Base-by-base conservation (phyloP, 2,888 invertebrate genomes). In the Lymantria dispar region DNA sequence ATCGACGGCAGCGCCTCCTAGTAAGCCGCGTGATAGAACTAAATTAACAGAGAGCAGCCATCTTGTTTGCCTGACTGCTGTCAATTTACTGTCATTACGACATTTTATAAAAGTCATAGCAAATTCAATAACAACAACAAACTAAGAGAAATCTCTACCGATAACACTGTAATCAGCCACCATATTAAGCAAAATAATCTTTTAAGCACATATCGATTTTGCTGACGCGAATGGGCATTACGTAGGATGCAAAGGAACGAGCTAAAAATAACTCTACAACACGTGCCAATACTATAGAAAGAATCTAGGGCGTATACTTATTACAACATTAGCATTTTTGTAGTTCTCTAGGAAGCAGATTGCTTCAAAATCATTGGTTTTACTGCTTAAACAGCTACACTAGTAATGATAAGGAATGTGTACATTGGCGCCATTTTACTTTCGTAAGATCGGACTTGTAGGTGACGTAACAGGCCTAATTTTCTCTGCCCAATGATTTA, bases 401-500 rank as follows among this genome's bases (percentile, higher is more conserved):
- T 56, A 47, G 38, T 46, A 62, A 47, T 56, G 70, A 60, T 73
- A 72, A 64, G 68, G 64, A 62, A 67, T 7, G 68, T 72, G 74
- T 71, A 72, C 75, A 76, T 81, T 86, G 91, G 91, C 91, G 91
- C 91, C 91, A 92, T 92, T 91, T 92, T 92, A 74, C 78, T 89
- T 91, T 87, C 66, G 67, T 52, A 68, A 78, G 74, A 76, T 69
- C 72, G 77, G 70, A 76, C 76, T 76, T 72, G 69, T 70, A 59
- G 78, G 74, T 90, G 91, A 90, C 89, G 90, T 90, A 90, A 90
- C 80, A 80, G 74, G 68, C 73, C 75, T 76, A 76, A 75, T 76
- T 82, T 75, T 62, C 53, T 67, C 58, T 46, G 56, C 45, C 60
- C 2, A 72, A 68, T 39, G 47, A 60, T 72, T 59, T 43, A 48